These are phyloP conservation scores for Sycophaga agraensis DNA, from an alignment of 1,140 invertebrate genomes.

Conservation along the genomic window DNA sequence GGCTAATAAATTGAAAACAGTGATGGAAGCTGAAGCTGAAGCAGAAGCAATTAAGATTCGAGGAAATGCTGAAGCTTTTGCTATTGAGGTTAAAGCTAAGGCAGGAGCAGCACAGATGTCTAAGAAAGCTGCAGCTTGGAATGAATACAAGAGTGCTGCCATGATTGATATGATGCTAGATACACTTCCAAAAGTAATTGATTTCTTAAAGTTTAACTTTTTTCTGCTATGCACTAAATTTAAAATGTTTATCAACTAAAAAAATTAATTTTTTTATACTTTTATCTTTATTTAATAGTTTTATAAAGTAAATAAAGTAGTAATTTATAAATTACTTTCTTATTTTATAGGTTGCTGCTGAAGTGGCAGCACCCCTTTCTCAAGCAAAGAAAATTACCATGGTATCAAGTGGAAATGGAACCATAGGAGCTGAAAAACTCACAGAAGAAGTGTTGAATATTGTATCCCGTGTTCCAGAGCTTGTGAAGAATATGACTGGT, in stretches of 20 bases:
- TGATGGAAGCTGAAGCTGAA: conserved; percentile 92
- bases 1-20: conserved; percentile 81
- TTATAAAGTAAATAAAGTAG: conserved; percentile 11
- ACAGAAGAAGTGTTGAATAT: conserved; percentile 92
- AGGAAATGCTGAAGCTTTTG: conserved; percentile 91
- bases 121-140: conserved; percentile 95
- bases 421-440: conserved; percentile 89
- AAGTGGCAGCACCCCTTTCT: conserved; percentile 91
- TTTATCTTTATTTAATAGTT: conserved; percentile 1
- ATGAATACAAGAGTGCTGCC: conserved; percentile 93
- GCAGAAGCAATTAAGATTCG: conserved; percentile 79
- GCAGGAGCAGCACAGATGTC: conserved; percentile 96
- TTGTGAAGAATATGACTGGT: conserved; percentile 89
- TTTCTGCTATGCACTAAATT: too few relatives aligned
- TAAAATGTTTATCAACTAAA: conserved; percentile 1
- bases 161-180: conserved; percentile 97
- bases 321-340: conserved; percentile 18
- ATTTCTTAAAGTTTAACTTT: neutral
- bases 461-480: conserved; percentile 84
- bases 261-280: neutral
- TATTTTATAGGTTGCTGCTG: conserved; percentile 82
- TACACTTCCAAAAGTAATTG: conserved; percentile 85
- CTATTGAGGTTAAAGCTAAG: conserved; percentile 89
- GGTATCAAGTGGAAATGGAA: conserved; percentile 90
- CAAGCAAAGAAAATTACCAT: conserved; percentile 92